Percentiles rank a stretch among this genome's conserved stretches.
Conservation (phyloP, 2,888 invertebrate species). For the Villa cingulata region DNA sequence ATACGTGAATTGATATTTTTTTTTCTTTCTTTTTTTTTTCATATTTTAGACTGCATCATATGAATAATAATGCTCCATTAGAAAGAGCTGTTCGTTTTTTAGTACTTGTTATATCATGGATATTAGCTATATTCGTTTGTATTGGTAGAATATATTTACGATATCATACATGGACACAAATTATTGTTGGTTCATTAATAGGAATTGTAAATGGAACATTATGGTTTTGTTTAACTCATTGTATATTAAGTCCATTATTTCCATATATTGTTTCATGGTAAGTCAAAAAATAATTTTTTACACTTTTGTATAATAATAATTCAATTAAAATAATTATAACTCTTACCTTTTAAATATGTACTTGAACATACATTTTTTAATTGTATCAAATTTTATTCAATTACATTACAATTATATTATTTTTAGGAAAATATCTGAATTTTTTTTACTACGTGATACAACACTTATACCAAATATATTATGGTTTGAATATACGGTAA, state of each 20-base stretch:
- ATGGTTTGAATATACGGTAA: constrained; percentile 87
- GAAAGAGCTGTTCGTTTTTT: constrained; percentile 59
- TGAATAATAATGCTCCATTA: constrained; percentile 63
- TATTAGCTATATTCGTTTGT: constrained; percentile 47
- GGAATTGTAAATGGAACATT: constrained; percentile 59
- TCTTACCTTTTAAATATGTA: neutral
- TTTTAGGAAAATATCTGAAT: constrained; percentile 68
- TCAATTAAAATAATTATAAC: neutral
- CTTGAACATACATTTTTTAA: too few species aligned
- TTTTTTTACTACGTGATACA: constrained; percentile 73
- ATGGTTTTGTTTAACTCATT: constrained; percentile 73
- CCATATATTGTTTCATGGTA: constrained; percentile 75
- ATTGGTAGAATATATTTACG: constrained; percentile 68
- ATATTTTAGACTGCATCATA: constrained; percentile 59
- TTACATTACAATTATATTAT: too few species aligned
- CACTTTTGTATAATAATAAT: neutral
- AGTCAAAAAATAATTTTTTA: constrained; percentile 31
- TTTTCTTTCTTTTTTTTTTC: constrained; percentile 1
- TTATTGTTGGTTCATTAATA: constrained; percentile 60
- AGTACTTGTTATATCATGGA: constrained; percentile 47
- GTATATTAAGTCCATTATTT: constrained; percentile 70
- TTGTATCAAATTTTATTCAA: too few species aligned
- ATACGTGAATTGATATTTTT: constrained; percentile 3
- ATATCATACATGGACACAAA: constrained; percentile 74
- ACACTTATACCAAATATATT: constrained; percentile 82